Conservation (phyloP, 2,113 vertebrate species). For the Lophochroa leadbeateri region DNA sequence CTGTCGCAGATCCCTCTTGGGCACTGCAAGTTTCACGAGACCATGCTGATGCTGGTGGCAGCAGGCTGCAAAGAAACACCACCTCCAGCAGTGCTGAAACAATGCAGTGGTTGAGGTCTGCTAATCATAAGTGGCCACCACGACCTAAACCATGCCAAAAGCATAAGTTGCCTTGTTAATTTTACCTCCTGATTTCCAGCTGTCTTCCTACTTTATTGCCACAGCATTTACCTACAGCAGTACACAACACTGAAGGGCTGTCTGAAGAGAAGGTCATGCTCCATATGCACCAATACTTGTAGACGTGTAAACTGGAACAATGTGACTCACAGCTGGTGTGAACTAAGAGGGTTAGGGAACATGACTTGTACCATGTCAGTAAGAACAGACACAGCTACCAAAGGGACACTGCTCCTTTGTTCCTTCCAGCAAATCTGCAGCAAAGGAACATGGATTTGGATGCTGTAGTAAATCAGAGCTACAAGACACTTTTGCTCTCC, state of each 20-base stretch:
- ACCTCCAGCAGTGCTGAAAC: background rate
- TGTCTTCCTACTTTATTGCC: background rate
- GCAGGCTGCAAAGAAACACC: background rate
- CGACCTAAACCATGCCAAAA: background rate
- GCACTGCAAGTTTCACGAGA: background rate
- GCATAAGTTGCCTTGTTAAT: background rate
- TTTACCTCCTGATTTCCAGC: background rate
- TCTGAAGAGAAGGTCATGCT: background rate
- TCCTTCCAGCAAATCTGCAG: background rate
- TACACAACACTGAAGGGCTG: background rate
- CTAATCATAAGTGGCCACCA: fast-evolving
- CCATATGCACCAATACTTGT: background rate
- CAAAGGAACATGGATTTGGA: background rate
- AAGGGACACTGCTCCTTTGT: background rate
- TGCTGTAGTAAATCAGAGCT: background rate
- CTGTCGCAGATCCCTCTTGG: background rate
- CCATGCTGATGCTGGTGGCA: background rate
- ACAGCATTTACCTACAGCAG: fast-evolving
- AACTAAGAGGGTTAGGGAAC: background rate
- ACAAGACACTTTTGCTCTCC: background rate
- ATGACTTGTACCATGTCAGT: fast-evolving
- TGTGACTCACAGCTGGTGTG: fast-evolving
- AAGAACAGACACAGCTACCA: background rate
- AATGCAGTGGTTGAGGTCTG: background rate
- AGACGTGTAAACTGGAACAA: background rate